Percentiles rank a stretch among this genome's conserved stretches.
These are phyloP conservation scores for Gobionotothen gibberifrons DNA, from an alignment of 2,797 vertebrate species.

Conservation along the genomic window DNA sequence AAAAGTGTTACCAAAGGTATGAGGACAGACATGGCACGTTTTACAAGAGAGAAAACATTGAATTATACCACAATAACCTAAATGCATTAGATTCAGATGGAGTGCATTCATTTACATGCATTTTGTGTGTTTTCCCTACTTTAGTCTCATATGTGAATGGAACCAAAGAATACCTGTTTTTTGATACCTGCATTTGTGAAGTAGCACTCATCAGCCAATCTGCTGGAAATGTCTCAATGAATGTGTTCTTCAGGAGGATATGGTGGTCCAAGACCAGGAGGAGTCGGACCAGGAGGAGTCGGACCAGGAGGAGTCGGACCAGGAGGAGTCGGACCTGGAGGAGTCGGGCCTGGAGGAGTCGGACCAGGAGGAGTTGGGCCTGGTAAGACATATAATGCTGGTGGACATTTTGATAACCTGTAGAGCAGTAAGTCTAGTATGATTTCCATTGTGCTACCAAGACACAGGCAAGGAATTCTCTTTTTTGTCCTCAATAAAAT, in stretches of 20 bases:
- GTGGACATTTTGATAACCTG: conserved; percentile 2
- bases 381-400: conserved; percentile 54
- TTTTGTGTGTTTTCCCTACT: no score
- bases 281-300: conserved; percentile 41
- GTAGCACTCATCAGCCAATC: no score
- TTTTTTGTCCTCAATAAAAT: not conserved
- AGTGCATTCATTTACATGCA: no score
- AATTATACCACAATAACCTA: not conserved
- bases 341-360: conserved; percentile 42
- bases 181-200: no score
- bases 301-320: conserved; percentile 52
- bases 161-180: no score
- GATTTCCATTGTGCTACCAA: conserved; percentile 23
- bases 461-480: conserved; percentile 37
- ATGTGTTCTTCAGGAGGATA: conserved; percentile 52
- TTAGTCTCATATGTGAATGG: no score
- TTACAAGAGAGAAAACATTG: not conserved
- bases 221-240: not conserved
- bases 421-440: not conserved
- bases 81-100: not conserved
- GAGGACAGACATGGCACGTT: conserved; percentile 7
- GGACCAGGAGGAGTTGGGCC: conserved; percentile 47
- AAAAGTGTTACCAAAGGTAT: not conserved
- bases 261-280: conserved; percentile 61
- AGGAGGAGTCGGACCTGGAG: conserved; percentile 32